Evolutionary conservation across 2,113 vertebrate species (phyloP).

Genomic region (Circaetus gallicus): DNA sequence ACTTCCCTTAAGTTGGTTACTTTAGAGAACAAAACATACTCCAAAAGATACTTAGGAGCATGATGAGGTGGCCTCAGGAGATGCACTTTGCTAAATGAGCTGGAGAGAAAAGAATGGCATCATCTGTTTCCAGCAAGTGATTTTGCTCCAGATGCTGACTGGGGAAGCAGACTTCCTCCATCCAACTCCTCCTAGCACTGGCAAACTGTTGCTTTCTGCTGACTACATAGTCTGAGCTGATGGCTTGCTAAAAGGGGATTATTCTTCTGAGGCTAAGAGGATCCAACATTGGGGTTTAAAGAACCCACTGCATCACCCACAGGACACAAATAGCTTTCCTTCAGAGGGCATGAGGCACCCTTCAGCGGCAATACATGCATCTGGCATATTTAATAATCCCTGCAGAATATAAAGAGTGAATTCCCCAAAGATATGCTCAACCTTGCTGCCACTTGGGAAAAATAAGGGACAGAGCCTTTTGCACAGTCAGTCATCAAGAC

Average conservation of each 20-base stretch:
- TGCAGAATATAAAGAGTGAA: neutral
- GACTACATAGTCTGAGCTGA: neutral
- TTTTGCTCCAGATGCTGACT: neutral
- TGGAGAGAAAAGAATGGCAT: neutral
- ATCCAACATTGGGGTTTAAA: neutral
- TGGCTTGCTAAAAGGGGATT: neutral
- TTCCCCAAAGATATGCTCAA: neutral
- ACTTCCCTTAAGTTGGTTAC: neutral
- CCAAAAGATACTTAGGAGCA: neutral
- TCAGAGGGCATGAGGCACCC: neutral
- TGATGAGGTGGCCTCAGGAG: neutral
- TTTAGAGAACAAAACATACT: neutral
- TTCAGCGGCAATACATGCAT: neutral
- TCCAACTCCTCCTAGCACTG: neutral
- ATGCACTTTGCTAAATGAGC: neutral
- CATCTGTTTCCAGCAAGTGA: neutral
- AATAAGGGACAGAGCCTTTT: neutral
- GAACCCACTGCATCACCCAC: neutral
- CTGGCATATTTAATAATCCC: constrained; percentile 16
- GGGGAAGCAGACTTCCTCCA: neutral
- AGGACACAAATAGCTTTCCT: constrained; percentile 9
- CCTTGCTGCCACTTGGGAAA: neutral
- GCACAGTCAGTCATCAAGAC: neutral
- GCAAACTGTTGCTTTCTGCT: neutral
- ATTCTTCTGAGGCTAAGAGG: neutral